These are phyloP conservation scores for Trichogramma evanescens DNA, from an alignment of 2,888 invertebrate species.

Conservation along the genomic window DNA sequence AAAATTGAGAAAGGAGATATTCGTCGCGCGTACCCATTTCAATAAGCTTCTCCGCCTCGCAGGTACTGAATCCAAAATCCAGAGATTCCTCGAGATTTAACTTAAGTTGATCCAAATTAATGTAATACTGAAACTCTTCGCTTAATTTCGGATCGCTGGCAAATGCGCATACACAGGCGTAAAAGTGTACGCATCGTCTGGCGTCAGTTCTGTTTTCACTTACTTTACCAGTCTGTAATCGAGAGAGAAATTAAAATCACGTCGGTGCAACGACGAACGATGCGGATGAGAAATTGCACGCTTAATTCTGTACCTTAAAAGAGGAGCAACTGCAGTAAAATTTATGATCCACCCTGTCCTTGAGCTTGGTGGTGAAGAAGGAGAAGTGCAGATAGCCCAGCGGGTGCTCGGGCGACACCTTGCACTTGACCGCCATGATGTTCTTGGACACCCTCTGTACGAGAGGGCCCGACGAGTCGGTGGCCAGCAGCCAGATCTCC, in stretches of 20 bases:
- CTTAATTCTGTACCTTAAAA: conserved; percentile 47
- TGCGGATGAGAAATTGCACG: neutral
- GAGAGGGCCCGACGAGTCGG: conserved; percentile 56
- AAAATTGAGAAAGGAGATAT: neutral
- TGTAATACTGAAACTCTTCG: conserved; percentile 58
- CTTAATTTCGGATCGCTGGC: conserved; percentile 57
- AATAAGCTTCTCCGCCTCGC: conserved; percentile 37
- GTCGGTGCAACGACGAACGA: neutral
- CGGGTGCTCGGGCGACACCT: conserved; percentile 59
- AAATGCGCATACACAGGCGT: conserved; percentile 65
- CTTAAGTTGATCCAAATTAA: conserved; percentile 49
- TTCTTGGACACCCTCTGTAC: conserved; percentile 66
- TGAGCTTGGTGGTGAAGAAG: conserved; percentile 51
- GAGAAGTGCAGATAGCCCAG: conserved; percentile 65
- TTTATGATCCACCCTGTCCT: conserved; percentile 50
- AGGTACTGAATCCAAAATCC: conserved; percentile 28
- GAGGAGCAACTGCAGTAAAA: conserved; percentile 56
- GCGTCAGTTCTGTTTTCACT: conserved; percentile 27
- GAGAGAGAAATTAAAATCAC: neutral
- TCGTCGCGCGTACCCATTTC: conserved; percentile 35
- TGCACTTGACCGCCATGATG: conserved; percentile 66
- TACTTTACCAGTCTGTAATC: conserved; percentile 27
- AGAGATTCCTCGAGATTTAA: conserved; percentile 31
- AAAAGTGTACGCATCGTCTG: conserved; percentile 63
- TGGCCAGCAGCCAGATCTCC: conserved; percentile 56